Base-by-base conservation (phyloP, 1,140 invertebrate genomes). In the Pseudomyrmex sp. region DNA sequence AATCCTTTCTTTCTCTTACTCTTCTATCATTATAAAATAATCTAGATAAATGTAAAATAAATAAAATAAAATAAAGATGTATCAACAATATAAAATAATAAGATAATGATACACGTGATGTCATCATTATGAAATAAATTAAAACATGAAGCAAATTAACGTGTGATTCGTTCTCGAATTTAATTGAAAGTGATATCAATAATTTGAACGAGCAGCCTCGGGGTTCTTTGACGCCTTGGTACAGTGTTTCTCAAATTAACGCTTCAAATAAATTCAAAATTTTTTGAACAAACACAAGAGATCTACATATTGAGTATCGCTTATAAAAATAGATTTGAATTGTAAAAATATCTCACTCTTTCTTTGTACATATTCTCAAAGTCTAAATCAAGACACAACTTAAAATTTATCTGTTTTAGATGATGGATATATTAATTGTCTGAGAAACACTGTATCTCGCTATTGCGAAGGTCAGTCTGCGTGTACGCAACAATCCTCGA, bases 171-270 rank as follows among this genome's bases (percentile, higher is more conserved):
- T 87, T 80, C 89, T 85, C 84, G 82, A 89, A 91, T 84, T 87
- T 93, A 93, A 93, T 93, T 93, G 91, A 92, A 93, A 91, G 85
- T 90, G 63, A 61, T 84, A 89, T 18, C 91, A 93, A 35, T 35
- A 35, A 93, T 93, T 93, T 92, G 82, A 89, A 88, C 88, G 91
- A 93, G 92, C 92, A 92, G 83, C 82, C 66, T 26, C 72, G 61
- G 44, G 77, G 73, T 52, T 26, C 69, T 82, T 54, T 46, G 26
- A 62, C 72, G 59, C 77, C 54, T 74, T 76, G 65, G 52, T 54
- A 35, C 68, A 66, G 50, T 48, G 66, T 52, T 72, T 72, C 76
- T 80, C 76, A 80, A 72, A 80, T 72, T 20, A 13, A 77, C 0
- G 10, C 48, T 23, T 20, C 23, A 44, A 68, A 76, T 2, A 5